phyloP scores from a whole-genome alignment of 2,888 invertebrate genomes.

The Tipula lateralis region DNA sequence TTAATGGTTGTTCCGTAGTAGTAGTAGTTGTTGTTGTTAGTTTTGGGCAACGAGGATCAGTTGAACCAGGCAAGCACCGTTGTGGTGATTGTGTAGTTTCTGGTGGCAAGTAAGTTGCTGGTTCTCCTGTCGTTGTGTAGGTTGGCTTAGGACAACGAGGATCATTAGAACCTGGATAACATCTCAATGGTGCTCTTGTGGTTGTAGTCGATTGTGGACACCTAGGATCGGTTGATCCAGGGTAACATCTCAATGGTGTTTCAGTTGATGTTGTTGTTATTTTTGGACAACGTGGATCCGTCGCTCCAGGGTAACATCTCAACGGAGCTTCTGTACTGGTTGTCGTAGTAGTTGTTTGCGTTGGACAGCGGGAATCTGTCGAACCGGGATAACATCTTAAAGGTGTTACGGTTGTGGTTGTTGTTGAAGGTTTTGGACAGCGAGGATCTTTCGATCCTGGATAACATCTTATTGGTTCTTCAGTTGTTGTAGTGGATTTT shows the following conservation, averaged over 20 bases:
- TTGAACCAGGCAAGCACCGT: conserved; percentile 39
- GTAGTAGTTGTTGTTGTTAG: conserved; percentile 36
- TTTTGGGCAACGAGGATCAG: conserved; percentile 41
- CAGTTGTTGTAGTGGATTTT: conserved; percentile 36
- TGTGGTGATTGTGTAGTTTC: conserved; percentile 35
- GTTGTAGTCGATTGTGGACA: conserved; percentile 40
- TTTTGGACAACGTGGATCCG: conserved; percentile 41
- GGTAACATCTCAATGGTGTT: conserved; percentile 48
- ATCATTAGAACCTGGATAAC: conserved; percentile 43
- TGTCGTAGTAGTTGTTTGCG: conserved; percentile 31
- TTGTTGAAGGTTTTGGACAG: conserved; percentile 36
- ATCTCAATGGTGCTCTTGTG: conserved; percentile 38
- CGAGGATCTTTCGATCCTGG: conserved; percentile 39
- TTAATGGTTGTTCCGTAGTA: too few species aligned
- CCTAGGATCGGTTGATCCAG: conserved; percentile 43
- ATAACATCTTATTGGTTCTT: conserved; percentile 35
- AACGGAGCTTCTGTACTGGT: conserved; percentile 31
- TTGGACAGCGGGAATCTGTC: conserved; percentile 42
- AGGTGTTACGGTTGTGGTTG: conserved; percentile 38
- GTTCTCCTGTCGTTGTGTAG: conserved; percentile 38
- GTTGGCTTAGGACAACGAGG: conserved; percentile 40
- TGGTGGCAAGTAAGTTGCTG: conserved; percentile 32
- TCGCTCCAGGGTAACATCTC: conserved; percentile 42
- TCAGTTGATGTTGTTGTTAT: conserved; percentile 36
- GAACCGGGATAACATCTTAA: conserved; percentile 49